Evolutionary conservation across 2,797 vertebrate species (phyloP).

Genomic region (Myiotriccus ornatus): DNA sequence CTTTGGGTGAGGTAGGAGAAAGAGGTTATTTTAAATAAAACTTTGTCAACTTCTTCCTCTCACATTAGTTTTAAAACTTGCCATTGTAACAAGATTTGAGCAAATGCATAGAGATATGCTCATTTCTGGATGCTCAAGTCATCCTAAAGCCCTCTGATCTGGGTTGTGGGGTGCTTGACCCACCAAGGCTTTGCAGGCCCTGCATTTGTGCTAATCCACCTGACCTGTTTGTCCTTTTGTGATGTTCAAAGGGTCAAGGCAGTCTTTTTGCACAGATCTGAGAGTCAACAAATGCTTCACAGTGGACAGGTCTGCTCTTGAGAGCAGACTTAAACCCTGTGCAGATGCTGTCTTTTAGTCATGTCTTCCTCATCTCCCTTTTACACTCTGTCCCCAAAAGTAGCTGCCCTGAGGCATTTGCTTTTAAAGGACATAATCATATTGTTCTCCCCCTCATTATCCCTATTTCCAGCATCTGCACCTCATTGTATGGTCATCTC

Average conservation of each 20-base stretch:
- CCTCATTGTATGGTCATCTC: conserved; percentile 44
- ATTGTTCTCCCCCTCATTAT: conserved; percentile 37
- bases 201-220: background rate
- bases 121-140: background rate
- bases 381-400: conserved; percentile 22
- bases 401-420: background rate
- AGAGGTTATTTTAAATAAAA: conserved; percentile 1
- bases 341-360: background rate
- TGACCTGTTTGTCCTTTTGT: background rate
- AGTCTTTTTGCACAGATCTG: background rate
- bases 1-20: background rate
- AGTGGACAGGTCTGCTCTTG: background rate
- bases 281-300: background rate
- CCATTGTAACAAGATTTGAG: background rate
- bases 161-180: background rate
- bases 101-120: background rate
- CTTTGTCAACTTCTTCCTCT: background rate
- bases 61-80: background rate
- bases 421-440: conserved; percentile 52
- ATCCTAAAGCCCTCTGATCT: background rate
- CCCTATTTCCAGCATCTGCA: conserved; percentile 41
- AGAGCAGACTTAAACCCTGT: background rate
- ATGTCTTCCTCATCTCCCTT: conserved; percentile 9
- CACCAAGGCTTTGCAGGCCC: background rate
- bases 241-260: background rate